A percentile compares a stretch with the other conserved stretches of the same genome.
Conservation (phyloP, 2,888 invertebrate genomes). For the Morpho helenor region DNA sequence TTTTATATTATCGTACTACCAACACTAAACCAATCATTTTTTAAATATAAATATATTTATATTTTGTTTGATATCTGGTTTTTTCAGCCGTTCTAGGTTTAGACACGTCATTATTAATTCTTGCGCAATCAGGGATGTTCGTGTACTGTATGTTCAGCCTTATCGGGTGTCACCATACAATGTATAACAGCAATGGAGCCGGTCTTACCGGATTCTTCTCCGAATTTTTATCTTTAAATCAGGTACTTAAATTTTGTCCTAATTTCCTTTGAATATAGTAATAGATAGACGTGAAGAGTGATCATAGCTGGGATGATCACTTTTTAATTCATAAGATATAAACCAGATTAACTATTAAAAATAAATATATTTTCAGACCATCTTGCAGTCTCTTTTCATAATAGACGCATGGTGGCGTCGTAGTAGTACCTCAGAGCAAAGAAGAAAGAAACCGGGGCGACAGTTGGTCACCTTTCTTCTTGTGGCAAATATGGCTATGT, state of each 20-base stretch:
- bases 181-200: conserved; percentile 71
- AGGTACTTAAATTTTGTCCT: conserved; percentile 53
- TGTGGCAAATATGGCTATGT: conserved; percentile 90
- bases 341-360: no score
- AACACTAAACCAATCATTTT: not conserved
- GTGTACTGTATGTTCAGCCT: conserved; percentile 93
- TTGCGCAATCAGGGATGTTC: conserved; percentile 93
- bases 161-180: conserved; percentile 86
- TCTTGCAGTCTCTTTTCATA: conserved; percentile 89
- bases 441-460: conserved; percentile 88
- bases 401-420: conserved; percentile 86
- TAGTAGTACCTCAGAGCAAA: conserved; percentile 84
- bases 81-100: conserved; percentile 71
- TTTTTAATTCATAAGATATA: no score
- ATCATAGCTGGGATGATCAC: no score
- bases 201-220: conserved; percentile 83
- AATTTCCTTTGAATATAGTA: no score
- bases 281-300: no score
- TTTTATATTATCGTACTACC: not conserved
- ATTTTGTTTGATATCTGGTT: not conserved
- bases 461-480: conserved; percentile 92
- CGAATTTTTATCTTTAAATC: conserved; percentile 86
- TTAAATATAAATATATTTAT: not conserved
- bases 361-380: conserved; percentile 70
- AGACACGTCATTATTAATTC: conserved; percentile 89